Conservation (phyloP, 2,888 invertebrate genomes). For the Elegia similella region DNA sequence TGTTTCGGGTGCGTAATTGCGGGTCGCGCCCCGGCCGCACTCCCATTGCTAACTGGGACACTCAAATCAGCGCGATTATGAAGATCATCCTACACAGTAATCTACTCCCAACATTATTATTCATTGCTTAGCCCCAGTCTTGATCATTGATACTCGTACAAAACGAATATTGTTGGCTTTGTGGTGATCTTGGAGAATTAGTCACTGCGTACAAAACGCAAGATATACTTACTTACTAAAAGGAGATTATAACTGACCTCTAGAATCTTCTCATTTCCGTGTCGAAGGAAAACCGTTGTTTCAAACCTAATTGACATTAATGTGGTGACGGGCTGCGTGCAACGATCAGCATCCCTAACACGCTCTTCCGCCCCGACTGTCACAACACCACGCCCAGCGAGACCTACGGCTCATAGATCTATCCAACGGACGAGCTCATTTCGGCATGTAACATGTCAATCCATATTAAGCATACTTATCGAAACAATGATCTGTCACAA, state of each 20-base stretch:
- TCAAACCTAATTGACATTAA: not conserved
- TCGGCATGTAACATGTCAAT: conserved; percentile 46
- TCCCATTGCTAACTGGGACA: conserved; percentile 46
- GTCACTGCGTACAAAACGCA: no score
- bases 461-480: conserved; percentile 31
- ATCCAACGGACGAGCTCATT: conserved; percentile 49
- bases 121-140: not conserved
- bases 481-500: conserved; percentile 3
- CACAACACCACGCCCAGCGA: conserved; percentile 71
- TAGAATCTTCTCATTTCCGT: no score
- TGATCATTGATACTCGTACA: not conserved
- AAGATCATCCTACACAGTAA: conserved; percentile 17
- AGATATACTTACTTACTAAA: no score
- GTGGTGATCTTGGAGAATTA: no score
- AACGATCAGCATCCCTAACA: conserved; percentile 43
- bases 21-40: conserved; percentile 65
- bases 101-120: not conserved
- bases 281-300: no score
- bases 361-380: conserved; percentile 65
- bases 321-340: not conserved
- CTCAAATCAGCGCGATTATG: conserved; percentile 22
- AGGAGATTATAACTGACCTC: no score
- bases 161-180: no score
- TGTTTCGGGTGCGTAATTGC: conserved; percentile 72
- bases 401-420: conserved; percentile 48